Percentiles rank a stretch among this genome's conserved stretches.
phyloP scores from a whole-genome alignment of 2,797 vertebrate species.

The Myoxocephalus aenaeus region DNA sequence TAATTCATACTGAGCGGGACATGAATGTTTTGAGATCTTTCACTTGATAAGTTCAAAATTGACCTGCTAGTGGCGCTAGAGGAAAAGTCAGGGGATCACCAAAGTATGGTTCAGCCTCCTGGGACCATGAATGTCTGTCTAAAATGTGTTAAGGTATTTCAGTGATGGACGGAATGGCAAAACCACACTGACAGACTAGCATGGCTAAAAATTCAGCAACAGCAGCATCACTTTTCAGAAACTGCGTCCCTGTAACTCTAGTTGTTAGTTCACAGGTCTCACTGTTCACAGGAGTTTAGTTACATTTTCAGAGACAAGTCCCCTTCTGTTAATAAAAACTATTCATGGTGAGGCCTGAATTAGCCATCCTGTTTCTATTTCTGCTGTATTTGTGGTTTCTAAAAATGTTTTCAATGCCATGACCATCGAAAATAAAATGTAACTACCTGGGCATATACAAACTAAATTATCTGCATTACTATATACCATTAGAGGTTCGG shows the following conservation, averaged over 20 bases:
- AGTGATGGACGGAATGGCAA: background rate
- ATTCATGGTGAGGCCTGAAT: background rate
- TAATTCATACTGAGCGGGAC: background rate
- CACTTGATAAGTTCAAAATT: background rate
- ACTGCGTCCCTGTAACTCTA: background rate
- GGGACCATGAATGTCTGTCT: background rate
- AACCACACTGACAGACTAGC: background rate
- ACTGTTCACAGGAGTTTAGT: background rate
- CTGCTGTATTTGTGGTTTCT: background rate
- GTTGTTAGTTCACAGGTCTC: background rate
- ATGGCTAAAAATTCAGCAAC: background rate
- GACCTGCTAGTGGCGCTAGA: too few species aligned
- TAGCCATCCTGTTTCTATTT: background rate
- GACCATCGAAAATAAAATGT: background rate
- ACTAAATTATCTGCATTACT: background rate
- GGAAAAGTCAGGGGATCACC: too few species aligned
- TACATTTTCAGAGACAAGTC: background rate
- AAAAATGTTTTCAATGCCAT: background rate
- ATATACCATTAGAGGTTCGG: background rate
- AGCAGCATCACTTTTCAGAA: background rate
- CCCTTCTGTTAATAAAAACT: background rate
- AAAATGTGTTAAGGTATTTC: background rate
- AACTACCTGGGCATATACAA: background rate
- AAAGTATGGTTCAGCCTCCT: background rate
- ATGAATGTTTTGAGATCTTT: background rate